phyloP scores from a whole-genome alignment of 2,113 vertebrate genomes.

The Trematomus loennbergii region DNA sequence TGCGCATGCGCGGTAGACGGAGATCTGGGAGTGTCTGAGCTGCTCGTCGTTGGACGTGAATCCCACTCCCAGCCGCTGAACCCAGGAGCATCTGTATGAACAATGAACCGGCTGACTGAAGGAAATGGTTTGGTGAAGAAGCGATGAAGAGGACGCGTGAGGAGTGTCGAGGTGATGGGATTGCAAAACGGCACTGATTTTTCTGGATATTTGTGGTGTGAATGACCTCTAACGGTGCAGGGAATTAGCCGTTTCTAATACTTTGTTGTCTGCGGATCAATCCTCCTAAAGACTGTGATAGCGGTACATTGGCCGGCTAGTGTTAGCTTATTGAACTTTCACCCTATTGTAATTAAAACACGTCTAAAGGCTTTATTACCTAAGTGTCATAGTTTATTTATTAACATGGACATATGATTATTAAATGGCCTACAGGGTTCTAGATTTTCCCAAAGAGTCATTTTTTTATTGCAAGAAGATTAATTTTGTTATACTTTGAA shows the following conservation, averaged over 20 bases:
- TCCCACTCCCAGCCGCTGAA: constrained; percentile 44
- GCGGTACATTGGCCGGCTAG: not conserved
- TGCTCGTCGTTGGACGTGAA: constrained; percentile 53
- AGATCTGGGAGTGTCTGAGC: constrained; percentile 81
- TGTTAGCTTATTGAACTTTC: constrained; percentile 23
- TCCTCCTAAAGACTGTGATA: constrained; percentile 17
- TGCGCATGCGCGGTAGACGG: constrained; percentile 77
- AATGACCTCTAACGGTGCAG: constrained; percentile 76
- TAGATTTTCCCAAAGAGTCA: constrained; percentile 28
- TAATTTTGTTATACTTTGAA: not conserved
- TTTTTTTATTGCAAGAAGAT: not conserved
- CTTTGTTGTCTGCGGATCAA: constrained; percentile 56
- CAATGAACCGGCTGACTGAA: constrained; percentile 56
- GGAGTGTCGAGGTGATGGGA: constrained; percentile 11
- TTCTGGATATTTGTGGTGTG: constrained; percentile 37
- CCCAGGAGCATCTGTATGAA: constrained; percentile 67
- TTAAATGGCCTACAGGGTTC: not conserved
- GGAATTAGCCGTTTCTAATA: constrained; percentile 56
- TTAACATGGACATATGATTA: constrained; percentile 7
- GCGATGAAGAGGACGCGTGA: constrained; percentile 7
- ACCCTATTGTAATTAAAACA: not conserved
- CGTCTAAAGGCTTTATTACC: not conserved
- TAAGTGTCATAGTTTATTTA: constrained; percentile 23
- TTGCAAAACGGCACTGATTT: constrained; percentile 17
- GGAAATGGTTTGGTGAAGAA: constrained; percentile 19